A percentile compares a stretch with the other conserved stretches of the same genome.
Evolutionary conservation across 1,140 invertebrate species (phyloP).

Genomic region (Amyelois transitella): DNA sequence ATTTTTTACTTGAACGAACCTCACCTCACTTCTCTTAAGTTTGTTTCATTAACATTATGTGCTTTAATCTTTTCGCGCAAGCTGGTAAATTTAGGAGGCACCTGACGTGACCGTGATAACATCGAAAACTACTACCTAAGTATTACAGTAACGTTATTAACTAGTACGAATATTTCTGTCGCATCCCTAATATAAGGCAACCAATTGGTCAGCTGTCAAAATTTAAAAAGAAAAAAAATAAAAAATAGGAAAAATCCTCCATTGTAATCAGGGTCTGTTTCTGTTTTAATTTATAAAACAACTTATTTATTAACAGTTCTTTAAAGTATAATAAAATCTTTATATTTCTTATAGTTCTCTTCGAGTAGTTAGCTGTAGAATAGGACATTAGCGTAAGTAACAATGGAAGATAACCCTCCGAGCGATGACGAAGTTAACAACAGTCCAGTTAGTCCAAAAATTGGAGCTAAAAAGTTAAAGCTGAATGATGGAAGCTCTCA

Average conservation of each 20-base stretch:
- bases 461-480: slow-evolving; percentile 60
- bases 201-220: slow-evolving; percentile 10
- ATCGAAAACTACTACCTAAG: too few relatives aligned
- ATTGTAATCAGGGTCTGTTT: slow-evolving; percentile 6
- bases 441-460: slow-evolving; percentile 46
- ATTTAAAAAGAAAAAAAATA: slow-evolving; percentile 7
- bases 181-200: neutral
- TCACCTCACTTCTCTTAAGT: too few relatives aligned
- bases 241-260: slow-evolving; percentile 14
- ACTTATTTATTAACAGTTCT: slow-evolving; percentile 3
- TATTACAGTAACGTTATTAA: too few relatives aligned
- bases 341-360: neutral
- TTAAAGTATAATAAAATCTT: slow-evolving; percentile 2
- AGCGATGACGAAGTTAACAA: slow-evolving; percentile 59
- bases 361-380: neutral
- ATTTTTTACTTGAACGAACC: too few relatives aligned
- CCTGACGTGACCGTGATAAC: too few relatives aligned
- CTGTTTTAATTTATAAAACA: neutral
- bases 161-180: too few relatives aligned
- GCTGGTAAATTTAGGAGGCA: too few relatives aligned
- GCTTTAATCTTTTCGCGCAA: too few relatives aligned
- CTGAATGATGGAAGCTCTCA: slow-evolving; percentile 65
- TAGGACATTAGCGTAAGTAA: neutral
- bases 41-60: too few relatives aligned
- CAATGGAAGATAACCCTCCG: slow-evolving; percentile 61